Evolutionary conservation across 2,797 vertebrate species (phyloP).

Genomic region (Ctenopoma kingsleyae): DNA sequence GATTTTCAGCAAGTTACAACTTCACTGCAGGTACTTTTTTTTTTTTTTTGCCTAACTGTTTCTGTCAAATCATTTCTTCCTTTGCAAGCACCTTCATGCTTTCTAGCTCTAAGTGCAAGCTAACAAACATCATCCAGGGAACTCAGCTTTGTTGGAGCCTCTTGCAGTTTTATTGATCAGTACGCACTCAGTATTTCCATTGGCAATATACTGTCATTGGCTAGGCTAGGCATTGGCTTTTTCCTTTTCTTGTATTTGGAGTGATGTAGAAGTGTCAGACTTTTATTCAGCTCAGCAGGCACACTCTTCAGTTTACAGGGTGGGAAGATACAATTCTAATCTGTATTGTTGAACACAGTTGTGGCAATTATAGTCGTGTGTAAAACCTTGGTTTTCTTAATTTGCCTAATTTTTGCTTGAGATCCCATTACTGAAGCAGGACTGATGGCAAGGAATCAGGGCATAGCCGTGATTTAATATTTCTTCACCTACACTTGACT

Average conservation of each 20-base stretch:
- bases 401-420: constrained; percentile 49
- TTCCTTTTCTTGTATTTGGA: constrained; percentile 29
- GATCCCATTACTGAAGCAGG: constrained; percentile 50
- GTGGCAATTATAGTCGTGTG: constrained; percentile 34
- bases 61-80: constrained; percentile 11
- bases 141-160: constrained; percentile 50
- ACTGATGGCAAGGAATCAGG: constrained; percentile 62
- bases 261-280: constrained; percentile 39
- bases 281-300: constrained; percentile 38
- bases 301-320: neutral
- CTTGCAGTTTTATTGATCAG: constrained; percentile 63
- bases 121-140: constrained; percentile 52
- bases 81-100: constrained; percentile 23
- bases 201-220: constrained; percentile 48
- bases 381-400: constrained; percentile 50
- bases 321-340: constrained; percentile 36
- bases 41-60: constrained; percentile 1
- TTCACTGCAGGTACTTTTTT: constrained; percentile 93
- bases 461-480: constrained; percentile 60
- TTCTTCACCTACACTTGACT: constrained; percentile 60
- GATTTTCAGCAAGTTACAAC: constrained; percentile 98
- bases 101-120: constrained; percentile 26
- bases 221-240: constrained; percentile 23
- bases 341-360: constrained; percentile 55
- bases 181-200: constrained; percentile 60